Base-by-base conservation (phyloP, 2,113 vertebrate species). In the Corythornis madagascariensis region DNA sequence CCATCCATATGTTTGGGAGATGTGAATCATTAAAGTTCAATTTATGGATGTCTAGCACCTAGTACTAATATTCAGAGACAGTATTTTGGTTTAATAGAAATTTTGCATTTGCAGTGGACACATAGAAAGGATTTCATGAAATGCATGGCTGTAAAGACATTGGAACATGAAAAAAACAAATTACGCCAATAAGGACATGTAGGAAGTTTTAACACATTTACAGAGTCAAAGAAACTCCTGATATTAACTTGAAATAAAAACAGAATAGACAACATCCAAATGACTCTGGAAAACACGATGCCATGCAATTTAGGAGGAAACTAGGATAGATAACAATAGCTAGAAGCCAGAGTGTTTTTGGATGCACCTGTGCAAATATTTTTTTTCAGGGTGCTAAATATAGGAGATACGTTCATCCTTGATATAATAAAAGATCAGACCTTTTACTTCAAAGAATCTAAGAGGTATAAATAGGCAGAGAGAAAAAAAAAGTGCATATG, bases 371-470 rank as follows among this genome's bases (percentile, higher is more conserved):
- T 93, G 94, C 94, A 89, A 91, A 74, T 50, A 60, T 7, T 1
- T 71, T 94, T 82, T 93, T 87, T 91, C 87, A 86, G 40, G 11
- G 33, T 91, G 35, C 87, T 95, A 96, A 96, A 93, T 89, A 96
- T 89, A 96, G 95, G 17, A 83, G 48, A 74, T 31, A 55, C 12
- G 89, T 83, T 93, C 82, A 91, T 57, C 8, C 48, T 43, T 77
- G 81, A 61, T 82, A 83, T 61, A 96, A 94, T 93, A 93, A 92
- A 96, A 93, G 89, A 91, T 59, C 67, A 92, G 92, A 87, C 71
- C 84, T 91, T 93, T 83, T 94, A 91, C 71, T 93, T 93, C 92
- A 94, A 94, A 85, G 92, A 88, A 79, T 86, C 42, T 33, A 56
- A 71, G 48, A 31, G 56, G 11, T 94, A 95, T 94, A 96, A 96